A percentile compares a stretch with the other conserved stretches of the same genome.
Evolutionary conservation across 2,113 vertebrate species (phyloP).

Genomic region (Melanocharis versteri): DNA sequence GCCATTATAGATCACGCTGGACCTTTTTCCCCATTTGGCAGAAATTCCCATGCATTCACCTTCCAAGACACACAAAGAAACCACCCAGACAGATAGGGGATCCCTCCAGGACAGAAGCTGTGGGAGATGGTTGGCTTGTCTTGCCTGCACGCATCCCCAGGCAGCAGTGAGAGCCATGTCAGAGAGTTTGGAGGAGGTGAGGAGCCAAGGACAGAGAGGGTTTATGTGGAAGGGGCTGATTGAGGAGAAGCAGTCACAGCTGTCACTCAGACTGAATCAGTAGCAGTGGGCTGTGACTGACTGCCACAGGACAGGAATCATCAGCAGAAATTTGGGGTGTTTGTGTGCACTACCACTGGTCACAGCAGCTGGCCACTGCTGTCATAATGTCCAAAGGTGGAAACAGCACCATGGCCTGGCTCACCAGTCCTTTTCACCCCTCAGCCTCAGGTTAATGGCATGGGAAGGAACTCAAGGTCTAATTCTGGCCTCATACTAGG

Average conservation of each 20-base stretch:
- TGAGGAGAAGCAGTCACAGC: background rate
- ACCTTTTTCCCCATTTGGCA: background rate
- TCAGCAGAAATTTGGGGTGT: background rate
- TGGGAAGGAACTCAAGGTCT: background rate
- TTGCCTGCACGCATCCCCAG: background rate
- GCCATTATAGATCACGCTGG: background rate
- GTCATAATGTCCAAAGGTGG: background rate
- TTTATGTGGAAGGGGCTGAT: background rate
- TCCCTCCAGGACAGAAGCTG: background rate
- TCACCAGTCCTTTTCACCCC: background rate
- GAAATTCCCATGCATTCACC: background rate
- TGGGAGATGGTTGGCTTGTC: background rate
- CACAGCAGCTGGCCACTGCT: background rate
- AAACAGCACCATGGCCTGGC: background rate
- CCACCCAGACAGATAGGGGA: rapidly evolving
- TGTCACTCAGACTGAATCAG: background rate
- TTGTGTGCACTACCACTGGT: background rate
- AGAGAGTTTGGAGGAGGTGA: background rate
- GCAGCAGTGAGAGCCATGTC: background rate
- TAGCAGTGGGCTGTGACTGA: background rate
- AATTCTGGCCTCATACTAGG: background rate
- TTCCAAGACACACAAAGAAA: background rate
- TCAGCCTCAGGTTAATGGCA: background rate
- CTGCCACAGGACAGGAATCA: background rate
- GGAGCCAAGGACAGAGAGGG: background rate